Conservation (phyloP, 2,113 vertebrate species). For the Thomomys bottae region DNA sequence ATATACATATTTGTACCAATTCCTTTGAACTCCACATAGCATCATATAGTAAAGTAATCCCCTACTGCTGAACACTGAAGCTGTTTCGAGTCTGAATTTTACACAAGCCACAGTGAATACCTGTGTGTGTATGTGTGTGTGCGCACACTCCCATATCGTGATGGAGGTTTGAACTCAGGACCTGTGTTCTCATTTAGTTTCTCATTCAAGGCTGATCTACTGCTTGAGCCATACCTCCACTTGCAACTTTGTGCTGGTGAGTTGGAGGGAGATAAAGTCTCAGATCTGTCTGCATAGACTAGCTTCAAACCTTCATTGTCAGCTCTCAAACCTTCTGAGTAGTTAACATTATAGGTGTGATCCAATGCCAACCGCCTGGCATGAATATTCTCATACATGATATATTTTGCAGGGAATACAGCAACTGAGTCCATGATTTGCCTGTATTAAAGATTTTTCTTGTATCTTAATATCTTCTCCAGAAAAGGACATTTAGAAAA, state of each 20-base stretch:
- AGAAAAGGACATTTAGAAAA: constrained; percentile 27
- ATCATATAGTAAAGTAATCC: constrained; percentile 15
- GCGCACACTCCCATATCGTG: too few relatives aligned
- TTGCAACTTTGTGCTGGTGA: too few relatives aligned
- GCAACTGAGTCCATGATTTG: constrained; percentile 22
- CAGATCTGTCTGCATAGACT: too few relatives aligned
- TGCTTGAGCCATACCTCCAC: too few relatives aligned
- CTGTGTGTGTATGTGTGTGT: not conserved
- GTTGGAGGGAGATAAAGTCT: too few relatives aligned
- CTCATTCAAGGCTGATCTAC: too few relatives aligned
- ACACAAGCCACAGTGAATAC: constrained; percentile 22
- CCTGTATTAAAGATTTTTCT: constrained; percentile 11
- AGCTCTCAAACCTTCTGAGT: too few relatives aligned
- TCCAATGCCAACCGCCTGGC: not conserved
- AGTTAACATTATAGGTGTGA: too few relatives aligned
- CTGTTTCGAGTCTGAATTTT: constrained; percentile 26
- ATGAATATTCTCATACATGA: not conserved
- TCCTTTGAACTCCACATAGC: not conserved
- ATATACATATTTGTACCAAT: not conserved
- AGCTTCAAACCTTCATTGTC: too few relatives aligned
- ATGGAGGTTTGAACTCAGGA: too few relatives aligned
- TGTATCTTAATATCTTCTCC: constrained; percentile 2
- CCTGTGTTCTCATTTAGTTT: too few relatives aligned
- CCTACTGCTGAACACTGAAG: not conserved
- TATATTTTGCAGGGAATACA: not conserved